phyloP scores from a whole-genome alignment of 1,140 invertebrate genomes.

The Sitodiplosis mosellana region DNA sequence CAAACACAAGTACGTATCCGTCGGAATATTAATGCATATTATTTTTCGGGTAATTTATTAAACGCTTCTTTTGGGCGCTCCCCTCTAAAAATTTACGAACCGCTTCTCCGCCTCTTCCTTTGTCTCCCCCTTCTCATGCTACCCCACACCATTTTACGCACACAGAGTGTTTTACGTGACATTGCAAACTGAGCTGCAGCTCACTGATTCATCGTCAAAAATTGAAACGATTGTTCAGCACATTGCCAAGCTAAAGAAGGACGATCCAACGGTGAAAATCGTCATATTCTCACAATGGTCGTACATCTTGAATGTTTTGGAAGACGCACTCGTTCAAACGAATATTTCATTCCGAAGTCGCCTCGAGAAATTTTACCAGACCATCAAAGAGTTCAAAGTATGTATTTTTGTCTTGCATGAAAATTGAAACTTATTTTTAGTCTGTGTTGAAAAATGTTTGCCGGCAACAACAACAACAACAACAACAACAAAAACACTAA shows the following conservation, averaged over 20 bases:
- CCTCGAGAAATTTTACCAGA: conserved; percentile 27
- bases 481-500: no score
- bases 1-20: conserved; percentile 9
- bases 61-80: background rate
- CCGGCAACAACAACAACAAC: no score
- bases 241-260: conserved; percentile 33
- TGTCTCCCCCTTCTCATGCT: background rate
- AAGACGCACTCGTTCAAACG: conserved; percentile 38
- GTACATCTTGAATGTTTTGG: conserved; percentile 40
- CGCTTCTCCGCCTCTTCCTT: no score
- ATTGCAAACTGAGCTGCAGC: background rate
- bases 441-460: background rate
- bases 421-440: conserved; percentile 1
- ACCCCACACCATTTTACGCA: background rate
- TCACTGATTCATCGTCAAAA: conserved; percentile 39
- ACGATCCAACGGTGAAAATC: conserved; percentile 36
- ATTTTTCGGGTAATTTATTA: background rate
- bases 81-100: no score
- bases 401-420: conserved; percentile 1
- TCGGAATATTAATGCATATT: background rate
- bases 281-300: conserved; percentile 58
- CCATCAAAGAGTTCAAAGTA: conserved; percentile 37
- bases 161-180: background rate
- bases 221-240: conserved; percentile 43
- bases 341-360: conserved; percentile 27